These are phyloP conservation scores for Petrosia ficiformis DNA, from an alignment of 37 sponge, comb jelly and placozoan genomes.

Conservation along the genomic window DNA sequence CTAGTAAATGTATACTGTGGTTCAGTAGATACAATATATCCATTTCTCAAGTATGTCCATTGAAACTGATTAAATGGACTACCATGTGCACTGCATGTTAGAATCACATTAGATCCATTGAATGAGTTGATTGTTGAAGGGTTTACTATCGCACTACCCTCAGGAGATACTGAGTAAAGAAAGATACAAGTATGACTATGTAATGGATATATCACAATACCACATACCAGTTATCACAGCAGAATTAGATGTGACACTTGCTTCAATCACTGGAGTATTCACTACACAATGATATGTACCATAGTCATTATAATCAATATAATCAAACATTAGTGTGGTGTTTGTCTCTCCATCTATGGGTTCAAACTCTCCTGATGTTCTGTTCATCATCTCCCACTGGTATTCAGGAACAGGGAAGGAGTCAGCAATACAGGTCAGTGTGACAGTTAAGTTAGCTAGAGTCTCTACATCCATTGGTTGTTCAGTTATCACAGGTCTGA, in stretches of 20 bases:
- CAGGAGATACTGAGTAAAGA: background rate
- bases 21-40: background rate
- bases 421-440: slow-evolving; percentile 8
- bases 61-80: slow-evolving; percentile 6
- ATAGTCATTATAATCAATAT: slow-evolving; percentile 9
- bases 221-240: slow-evolving; percentile 3
- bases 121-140: background rate
- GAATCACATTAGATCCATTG: background rate
- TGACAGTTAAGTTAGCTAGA: background rate
- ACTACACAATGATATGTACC: slow-evolving; percentile 14
- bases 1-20: background rate
- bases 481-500: background rate
- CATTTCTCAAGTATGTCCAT: slow-evolving; percentile 8
- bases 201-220: too few relatives aligned
- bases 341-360: too few relatives aligned
- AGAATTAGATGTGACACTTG: background rate
- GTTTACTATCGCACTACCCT: background rate
- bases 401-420: slow-evolving; percentile 24
- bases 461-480: background rate
- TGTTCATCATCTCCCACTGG: background rate
- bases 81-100: background rate
- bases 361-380: background rate
- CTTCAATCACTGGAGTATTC: background rate
- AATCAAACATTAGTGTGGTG: slow-evolving; percentile 7
- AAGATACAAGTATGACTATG: background rate